Percentiles rank a stretch among this genome's conserved stretches.
Evolutionary conservation across 2,797 vertebrate genomes (phyloP).

Genomic region (Benthosema pterotum): DNA sequence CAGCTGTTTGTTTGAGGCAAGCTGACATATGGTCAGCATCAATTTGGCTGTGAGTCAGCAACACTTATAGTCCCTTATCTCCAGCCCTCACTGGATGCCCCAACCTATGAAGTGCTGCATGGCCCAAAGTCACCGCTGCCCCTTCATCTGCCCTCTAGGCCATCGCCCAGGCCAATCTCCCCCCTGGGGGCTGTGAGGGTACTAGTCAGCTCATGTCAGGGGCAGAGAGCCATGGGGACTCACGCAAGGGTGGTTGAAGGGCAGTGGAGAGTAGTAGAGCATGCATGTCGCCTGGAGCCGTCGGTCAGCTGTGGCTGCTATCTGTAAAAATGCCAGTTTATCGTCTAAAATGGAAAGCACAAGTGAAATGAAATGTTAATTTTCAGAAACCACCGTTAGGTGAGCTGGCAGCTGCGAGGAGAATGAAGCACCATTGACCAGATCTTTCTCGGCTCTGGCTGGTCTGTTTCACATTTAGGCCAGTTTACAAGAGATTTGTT

Average conservation of each 20-base stretch:
- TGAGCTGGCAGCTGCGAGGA: too few relatives aligned
- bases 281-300: neutral
- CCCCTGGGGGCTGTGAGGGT: slow-evolving; percentile 38
- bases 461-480: slow-evolving; percentile 18
- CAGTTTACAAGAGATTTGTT: slow-evolving; percentile 35
- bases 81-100: slow-evolving; percentile 22
- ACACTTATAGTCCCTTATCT: slow-evolving; percentile 30
- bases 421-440: slow-evolving; percentile 31
- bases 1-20: slow-evolving; percentile 49
- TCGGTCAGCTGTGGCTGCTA: too few relatives aligned
- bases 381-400: neutral
- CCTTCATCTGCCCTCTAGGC: slow-evolving; percentile 50
- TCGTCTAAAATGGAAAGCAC: too few relatives aligned
- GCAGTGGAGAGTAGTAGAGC: slow-evolving; percentile 20
- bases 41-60: slow-evolving; percentile 49
- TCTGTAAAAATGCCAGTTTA: too few relatives aligned
- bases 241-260: slow-evolving; percentile 50
- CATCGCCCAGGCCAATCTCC: slow-evolving; percentile 8
- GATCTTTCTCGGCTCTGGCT: slow-evolving; percentile 28
- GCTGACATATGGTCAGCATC: slow-evolving; percentile 38
- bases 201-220: slow-evolving; percentile 8
- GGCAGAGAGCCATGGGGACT: slow-evolving; percentile 39
- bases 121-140: slow-evolving; percentile 60
- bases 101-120: slow-evolving; percentile 37
- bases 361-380: too few relatives aligned